Conservation (phyloP, 2,113 vertebrate species). For the Atractosteus spatula region DNA sequence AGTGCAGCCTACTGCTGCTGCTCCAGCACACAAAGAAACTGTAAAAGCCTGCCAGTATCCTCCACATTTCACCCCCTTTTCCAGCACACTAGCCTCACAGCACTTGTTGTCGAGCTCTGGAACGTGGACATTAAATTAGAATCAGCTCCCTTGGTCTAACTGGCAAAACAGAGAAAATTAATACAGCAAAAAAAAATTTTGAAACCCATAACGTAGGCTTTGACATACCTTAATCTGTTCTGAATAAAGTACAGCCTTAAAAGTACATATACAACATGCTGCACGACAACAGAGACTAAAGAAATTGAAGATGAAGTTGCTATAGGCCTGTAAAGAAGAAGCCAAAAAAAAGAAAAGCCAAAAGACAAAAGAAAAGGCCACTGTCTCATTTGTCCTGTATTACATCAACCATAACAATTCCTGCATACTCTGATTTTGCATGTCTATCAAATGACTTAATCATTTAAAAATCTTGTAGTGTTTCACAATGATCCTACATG, state of each 20-base stretch:
- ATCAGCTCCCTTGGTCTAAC: constrained; percentile 63
- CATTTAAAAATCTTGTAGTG: too few species aligned
- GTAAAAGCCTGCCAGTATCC: not conserved
- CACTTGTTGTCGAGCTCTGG: constrained; percentile 46
- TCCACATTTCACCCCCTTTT: not conserved
- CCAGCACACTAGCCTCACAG: constrained; percentile 38
- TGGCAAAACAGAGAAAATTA: constrained; percentile 54
- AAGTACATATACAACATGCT: not conserved
- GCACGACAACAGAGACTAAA: not conserved
- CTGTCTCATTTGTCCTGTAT: too few species aligned
- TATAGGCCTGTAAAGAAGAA: not conserved
- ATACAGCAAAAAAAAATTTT: constrained; percentile 49
- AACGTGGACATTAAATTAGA: constrained; percentile 55
- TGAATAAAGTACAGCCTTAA: constrained; percentile 53
- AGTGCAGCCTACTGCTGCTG: too few species aligned
- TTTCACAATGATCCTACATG: too few species aligned
- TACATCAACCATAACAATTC: too few species aligned
- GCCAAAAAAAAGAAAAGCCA: too few species aligned
- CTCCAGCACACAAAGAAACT: too few species aligned
- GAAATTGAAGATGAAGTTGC: not conserved
- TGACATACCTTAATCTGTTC: constrained; percentile 59
- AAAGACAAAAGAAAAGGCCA: too few species aligned
- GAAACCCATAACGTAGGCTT: constrained; percentile 56
- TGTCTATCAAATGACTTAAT: too few species aligned
- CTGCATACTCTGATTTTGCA: too few species aligned